Conservation (phyloP, 2,888 invertebrate species). For the Arctia plantaginis region DNA sequence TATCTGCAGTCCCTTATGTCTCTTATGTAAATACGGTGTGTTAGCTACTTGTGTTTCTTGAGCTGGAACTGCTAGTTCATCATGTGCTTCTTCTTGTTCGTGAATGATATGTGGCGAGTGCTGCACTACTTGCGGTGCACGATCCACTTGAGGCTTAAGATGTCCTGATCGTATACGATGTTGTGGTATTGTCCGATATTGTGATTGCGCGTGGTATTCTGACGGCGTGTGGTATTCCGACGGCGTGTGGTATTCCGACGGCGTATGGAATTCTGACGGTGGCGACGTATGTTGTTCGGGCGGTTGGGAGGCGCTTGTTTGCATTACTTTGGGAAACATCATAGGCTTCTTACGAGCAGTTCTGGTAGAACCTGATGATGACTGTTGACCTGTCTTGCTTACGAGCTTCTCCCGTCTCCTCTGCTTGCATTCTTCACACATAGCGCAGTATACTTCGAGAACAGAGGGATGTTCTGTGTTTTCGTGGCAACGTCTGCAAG, state of each 20-base stretch:
- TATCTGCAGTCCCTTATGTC: not conserved
- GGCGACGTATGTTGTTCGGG: not conserved
- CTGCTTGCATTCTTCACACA: constrained; percentile 75
- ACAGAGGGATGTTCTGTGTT: constrained; percentile 50
- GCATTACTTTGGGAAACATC: not conserved
- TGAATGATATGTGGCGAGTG: not conserved
- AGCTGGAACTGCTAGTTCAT: not conserved
- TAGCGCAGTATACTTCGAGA: constrained; percentile 75
- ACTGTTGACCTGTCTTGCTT: not conserved
- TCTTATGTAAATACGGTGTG: not conserved
- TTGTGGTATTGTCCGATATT: not conserved
- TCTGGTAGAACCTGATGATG: not conserved
- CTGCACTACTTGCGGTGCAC: not conserved
- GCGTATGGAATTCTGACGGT: not conserved
- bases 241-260: not conserved
- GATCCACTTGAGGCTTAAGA: not conserved
- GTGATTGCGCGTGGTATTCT: not conserved
- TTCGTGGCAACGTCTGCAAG: constrained; percentile 67
- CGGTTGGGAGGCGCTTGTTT: not conserved
- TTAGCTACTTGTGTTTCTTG: not conserved
- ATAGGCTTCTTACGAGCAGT: not conserved
- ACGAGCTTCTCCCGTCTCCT: constrained; percentile 55
- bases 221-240: not conserved
- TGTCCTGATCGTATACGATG: not conserved
- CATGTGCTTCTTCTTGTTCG: not conserved